Evolutionary conservation across 2,113 vertebrate genomes (phyloP).

Genomic region (Zingel zingel): DNA sequence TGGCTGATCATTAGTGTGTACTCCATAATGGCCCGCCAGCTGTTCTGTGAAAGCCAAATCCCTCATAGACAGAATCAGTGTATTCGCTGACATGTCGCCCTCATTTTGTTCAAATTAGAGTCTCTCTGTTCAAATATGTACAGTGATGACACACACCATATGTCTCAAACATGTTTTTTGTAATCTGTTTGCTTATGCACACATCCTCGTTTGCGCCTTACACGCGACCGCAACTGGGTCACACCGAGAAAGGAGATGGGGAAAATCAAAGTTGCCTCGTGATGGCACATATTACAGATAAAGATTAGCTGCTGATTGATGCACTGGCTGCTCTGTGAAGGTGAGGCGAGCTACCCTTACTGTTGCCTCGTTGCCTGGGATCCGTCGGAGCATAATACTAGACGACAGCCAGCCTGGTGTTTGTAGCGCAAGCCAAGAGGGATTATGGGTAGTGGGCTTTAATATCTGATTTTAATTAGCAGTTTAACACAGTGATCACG

Average conservation of each 20-base stretch:
- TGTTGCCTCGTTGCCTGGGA: conserved; percentile 45
- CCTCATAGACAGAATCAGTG: conserved; percentile 57
- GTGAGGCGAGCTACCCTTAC: conserved; percentile 49
- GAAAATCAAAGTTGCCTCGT: conserved; percentile 22
- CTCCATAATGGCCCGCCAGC: conserved; percentile 77
- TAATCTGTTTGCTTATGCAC: conserved; percentile 40
- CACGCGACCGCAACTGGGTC: background rate
- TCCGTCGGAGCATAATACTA: conserved; percentile 49
- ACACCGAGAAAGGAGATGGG: background rate
- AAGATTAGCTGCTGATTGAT: conserved; percentile 60
- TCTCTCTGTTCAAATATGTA: conserved; percentile 67
- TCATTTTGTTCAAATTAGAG: conserved; percentile 70
- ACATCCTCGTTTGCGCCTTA: conserved; percentile 10
- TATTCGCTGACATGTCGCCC: conserved; percentile 55
- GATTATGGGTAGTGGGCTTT: conserved; percentile 83
- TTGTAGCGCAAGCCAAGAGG: conserved; percentile 78
- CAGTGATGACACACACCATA: conserved; percentile 24
- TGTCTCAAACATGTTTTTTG: conserved; percentile 30
- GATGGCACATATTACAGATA: conserved; percentile 26
- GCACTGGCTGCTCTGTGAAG: conserved; percentile 52
- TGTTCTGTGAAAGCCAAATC: conserved; percentile 74
- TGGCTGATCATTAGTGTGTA: conserved; percentile 77
- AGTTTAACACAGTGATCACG: conserved; percentile 84
- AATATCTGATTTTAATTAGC: conserved; percentile 88
- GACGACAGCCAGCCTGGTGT: conserved; percentile 75